phyloP scores from a whole-genome alignment of 2,797 vertebrate genomes.

The Podarcis lilfordi region DNA sequence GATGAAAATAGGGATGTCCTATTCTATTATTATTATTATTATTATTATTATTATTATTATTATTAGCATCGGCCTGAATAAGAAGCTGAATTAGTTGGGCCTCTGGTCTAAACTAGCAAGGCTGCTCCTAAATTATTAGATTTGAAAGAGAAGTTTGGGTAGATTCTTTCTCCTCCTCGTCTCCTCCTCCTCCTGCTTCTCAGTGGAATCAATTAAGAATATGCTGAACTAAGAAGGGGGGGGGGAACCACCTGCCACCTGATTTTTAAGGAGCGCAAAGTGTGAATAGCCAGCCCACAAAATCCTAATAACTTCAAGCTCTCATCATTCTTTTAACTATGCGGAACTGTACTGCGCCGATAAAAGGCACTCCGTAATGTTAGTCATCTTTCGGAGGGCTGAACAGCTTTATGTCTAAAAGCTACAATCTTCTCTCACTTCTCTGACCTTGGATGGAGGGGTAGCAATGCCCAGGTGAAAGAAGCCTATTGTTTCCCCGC shows the following conservation, averaged over 20 bases:
- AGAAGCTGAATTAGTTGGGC: not conserved
- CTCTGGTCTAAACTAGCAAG: not conserved
- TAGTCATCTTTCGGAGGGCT: slow-evolving; percentile 54
- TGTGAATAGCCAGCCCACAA: slow-evolving; percentile 81
- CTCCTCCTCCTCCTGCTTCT: not conserved
- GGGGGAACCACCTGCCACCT: slow-evolving; percentile 42
- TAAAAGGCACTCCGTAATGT: slow-evolving; percentile 71
- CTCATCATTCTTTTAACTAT: slow-evolving; percentile 68
- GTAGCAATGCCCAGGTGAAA: slow-evolving; percentile 15
- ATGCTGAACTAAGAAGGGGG: slow-evolving; percentile 58
- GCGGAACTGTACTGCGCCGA: slow-evolving; percentile 67
- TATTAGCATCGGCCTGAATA: not conserved
- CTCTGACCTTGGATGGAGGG: slow-evolving; percentile 50
- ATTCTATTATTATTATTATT: no score
- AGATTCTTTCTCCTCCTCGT: slow-evolving; percentile 53
- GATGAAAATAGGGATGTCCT: no score
- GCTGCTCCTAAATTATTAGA: slow-evolving; percentile 3
- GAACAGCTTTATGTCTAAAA: slow-evolving; percentile 58
- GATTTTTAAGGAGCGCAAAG: slow-evolving; percentile 73
- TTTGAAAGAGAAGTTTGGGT: slow-evolving; percentile 58
- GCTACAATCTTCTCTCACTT: slow-evolving; percentile 16
- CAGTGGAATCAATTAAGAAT: slow-evolving; percentile 73
- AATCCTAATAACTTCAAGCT: slow-evolving; percentile 78
- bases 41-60: no score
- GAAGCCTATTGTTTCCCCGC: slow-evolving; percentile 33